A percentile compares a stretch with the other conserved stretches of the same genome.
Evolutionary conservation across 2,888 invertebrate genomes (phyloP).

Genomic region (Ectemnius cavifrons): DNA sequence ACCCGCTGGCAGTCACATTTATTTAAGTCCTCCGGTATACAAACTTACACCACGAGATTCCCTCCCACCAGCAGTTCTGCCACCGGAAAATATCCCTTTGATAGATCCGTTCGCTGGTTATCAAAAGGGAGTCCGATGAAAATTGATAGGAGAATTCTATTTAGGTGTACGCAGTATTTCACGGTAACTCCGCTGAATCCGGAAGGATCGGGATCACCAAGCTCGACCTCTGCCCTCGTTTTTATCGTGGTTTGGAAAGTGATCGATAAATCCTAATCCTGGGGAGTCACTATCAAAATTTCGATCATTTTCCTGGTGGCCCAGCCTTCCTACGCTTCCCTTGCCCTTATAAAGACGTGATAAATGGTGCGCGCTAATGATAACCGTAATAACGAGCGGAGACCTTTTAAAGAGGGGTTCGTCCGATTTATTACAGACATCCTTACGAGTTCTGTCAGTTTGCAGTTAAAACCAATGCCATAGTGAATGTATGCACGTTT

Average conservation of each 20-base stretch:
- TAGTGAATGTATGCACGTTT: too few relatives aligned
- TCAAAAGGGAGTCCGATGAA: not conserved
- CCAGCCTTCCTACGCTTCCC: not conserved
- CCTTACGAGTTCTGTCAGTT: not conserved
- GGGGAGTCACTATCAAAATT: conserved; percentile 11
- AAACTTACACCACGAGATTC: not conserved
- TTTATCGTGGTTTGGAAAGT: conserved; percentile 17
- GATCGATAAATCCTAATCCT: conserved; percentile 38
- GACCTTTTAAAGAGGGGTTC: conserved; percentile 1
- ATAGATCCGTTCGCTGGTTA: too few relatives aligned
- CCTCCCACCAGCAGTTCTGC: too few relatives aligned
- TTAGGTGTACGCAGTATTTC: conserved; percentile 20
- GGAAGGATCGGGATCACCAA: conserved; percentile 30
- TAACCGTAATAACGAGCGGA: conserved; percentile 15
- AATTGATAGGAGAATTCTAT: not conserved
- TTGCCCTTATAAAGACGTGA: not conserved
- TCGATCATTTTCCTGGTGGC: conserved; percentile 20
- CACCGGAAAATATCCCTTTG: too few relatives aligned
- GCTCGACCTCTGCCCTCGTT: conserved; percentile 18
- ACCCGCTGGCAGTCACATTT: not conserved
- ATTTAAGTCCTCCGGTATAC: not conserved
- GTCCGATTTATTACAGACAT: not conserved
- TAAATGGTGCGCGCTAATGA: conserved; percentile 2
- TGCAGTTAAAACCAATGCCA: too few relatives aligned
- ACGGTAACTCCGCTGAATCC: conserved; percentile 21